Evolutionary conservation across 2,113 vertebrate species (phyloP), one percentile per base, ranked within the genome.

Genomic region (Nesogale talazaci): DNA sequence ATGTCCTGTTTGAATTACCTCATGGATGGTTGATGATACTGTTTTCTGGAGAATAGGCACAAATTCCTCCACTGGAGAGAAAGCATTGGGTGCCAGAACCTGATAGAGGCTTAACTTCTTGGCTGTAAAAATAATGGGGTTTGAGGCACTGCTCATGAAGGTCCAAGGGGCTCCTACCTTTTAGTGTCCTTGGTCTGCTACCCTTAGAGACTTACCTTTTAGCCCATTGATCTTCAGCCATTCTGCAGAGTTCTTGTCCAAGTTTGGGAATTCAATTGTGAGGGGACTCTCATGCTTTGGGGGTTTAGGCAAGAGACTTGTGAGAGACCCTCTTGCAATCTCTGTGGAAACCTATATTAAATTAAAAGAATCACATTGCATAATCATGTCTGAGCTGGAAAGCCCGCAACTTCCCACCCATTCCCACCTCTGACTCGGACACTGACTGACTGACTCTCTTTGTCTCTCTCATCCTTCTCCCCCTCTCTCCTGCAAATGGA

Each of bases 51-150:
- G 98, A 92, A 99, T 95, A 22, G 98, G 98, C 70, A 99, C 98
- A 97, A 98, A 98, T 86, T 97, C 98, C 95, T 98, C 97, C 90
- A 98, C 93, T 0, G 97, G 97, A 65, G 98, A 98, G 94, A 98
- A 98, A 0, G 98, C 97, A 11, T 93, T 98, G 36, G 98, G 98
- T 46, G 98, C 98, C 96, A 99, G 97, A 76, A 99, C 96, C 96
- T 98, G 98, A 94, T 99, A 98, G 40, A 99, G 97, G 77, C 96
- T 97, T 90, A 99, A 96, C 81, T 98, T 98, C 95, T 98, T 98
- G 88, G 98, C 98, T 99, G 95, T 1, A 94, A 83, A 89, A 95
- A 79, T 5, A 74, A 27, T 77, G 74, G 74, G 10, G 4, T 57
- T 42, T 67, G 52, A 65, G 79, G 27, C 20, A 19, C 0, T 12